Evolutionary conservation across 2,113 vertebrate species (phyloP).

Genomic region (Ciconia maguari): DNA sequence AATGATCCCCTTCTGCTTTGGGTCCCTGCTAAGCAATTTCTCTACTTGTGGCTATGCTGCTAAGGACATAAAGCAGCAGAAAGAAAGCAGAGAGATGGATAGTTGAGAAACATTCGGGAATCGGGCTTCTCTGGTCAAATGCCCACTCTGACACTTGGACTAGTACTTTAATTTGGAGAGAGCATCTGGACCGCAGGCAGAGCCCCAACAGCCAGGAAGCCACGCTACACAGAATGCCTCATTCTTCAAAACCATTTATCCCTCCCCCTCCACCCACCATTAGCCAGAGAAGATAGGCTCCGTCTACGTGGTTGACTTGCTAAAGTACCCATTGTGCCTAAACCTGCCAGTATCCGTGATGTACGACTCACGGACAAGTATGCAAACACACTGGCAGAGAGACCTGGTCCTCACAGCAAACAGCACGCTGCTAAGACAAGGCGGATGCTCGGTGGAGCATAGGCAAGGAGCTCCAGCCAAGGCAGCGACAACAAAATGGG

Average conservation of each 20-base stretch:
- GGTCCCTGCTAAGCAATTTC: not conserved
- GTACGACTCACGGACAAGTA: not conserved
- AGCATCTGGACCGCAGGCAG: rapidly evolving
- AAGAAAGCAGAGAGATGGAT: not conserved
- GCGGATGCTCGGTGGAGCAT: not conserved
- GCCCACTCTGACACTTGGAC: not conserved
- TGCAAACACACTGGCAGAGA: not conserved
- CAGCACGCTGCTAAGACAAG: not conserved
- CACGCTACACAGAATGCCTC: too few relatives aligned
- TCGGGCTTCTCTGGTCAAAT: rapidly evolving
- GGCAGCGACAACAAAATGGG: not conserved
- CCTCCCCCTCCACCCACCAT: not conserved
- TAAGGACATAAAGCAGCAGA: not conserved
- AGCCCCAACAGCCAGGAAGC: not conserved
- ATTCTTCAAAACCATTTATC: not conserved
- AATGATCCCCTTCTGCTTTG: not conserved
- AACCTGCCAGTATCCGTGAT: not conserved
- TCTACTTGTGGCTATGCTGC: not conserved
- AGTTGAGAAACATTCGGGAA: rapidly evolving
- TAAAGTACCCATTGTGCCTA: not conserved
- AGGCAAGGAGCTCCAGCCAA: not conserved
- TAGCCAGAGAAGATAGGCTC: not conserved
- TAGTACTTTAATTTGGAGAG: not conserved
- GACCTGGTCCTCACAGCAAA: not conserved
- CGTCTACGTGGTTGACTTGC: not conserved